These are phyloP conservation scores for Ancistrus triradiatus DNA, from an alignment of 2,113 vertebrate species.

Conservation along the genomic window DNA sequence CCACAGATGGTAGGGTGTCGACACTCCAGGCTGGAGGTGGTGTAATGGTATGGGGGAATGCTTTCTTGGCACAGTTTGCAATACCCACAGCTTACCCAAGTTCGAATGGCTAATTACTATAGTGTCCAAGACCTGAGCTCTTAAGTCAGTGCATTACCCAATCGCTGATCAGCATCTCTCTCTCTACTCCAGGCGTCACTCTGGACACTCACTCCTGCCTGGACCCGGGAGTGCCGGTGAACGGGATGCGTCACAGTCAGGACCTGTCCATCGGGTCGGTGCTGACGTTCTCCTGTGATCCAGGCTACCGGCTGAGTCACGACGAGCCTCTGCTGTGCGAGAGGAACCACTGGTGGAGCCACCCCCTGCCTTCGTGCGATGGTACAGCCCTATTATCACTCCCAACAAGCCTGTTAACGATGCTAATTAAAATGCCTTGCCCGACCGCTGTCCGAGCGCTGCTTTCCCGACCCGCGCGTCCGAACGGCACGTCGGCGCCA, in stretches of 20 bases:
- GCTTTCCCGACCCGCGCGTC: background rate
- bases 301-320: conserved; percentile 86
- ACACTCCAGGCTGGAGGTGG: too few species aligned
- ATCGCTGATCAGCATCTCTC: background rate
- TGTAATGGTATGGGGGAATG: too few species aligned
- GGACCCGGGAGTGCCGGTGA: conserved; percentile 94
- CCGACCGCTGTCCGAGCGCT: background rate
- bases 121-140: too few species aligned
- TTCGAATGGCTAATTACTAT: too few species aligned
- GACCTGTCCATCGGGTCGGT: conserved; percentile 91
- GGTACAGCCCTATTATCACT: conserved; percentile 65
- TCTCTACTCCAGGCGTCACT: conserved; percentile 76
- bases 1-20: too few species aligned
- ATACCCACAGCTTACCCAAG: too few species aligned
- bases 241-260: conserved; percentile 81
- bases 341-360: conserved; percentile 97
- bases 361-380: conserved; percentile 89
- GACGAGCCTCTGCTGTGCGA: conserved; percentile 90
- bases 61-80: background rate
- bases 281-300: conserved; percentile 88
- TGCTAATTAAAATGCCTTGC: conserved; percentile 13
- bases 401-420: background rate
- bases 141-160: background rate
- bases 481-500: background rate
- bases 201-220: conserved; percentile 92